These are phyloP conservation scores for Pentalonia nigronervosa DNA, from an alignment of 1,140 invertebrate species.

Conservation along the genomic window DNA sequence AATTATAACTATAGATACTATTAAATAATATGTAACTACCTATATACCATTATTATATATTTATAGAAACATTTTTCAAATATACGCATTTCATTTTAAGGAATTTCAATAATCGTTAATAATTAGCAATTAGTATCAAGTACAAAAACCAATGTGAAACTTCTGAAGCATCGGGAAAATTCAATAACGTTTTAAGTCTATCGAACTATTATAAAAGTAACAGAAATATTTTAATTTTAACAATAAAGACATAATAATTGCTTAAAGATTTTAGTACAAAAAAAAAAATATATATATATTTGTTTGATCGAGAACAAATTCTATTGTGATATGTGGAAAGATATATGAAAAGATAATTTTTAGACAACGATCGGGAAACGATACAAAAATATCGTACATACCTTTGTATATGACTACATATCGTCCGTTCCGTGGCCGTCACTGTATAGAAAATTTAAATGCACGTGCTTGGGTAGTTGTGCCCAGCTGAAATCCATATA, in stretches of 20 bases:
- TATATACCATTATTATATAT: background rate
- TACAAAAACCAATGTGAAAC: background rate
- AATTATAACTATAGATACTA: background rate
- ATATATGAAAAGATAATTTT: background rate
- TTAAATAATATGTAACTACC: background rate
- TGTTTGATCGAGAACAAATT: background rate
- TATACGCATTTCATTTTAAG: background rate
- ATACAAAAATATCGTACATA: background rate
- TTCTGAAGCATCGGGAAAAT: background rate
- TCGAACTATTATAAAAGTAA: background rate
- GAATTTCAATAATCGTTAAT: background rate
- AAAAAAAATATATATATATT: background rate
- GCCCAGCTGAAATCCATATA: background rate
- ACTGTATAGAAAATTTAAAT: constrained; percentile 15
- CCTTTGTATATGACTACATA: background rate
- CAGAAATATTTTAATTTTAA: no score
- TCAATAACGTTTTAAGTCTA: background rate
- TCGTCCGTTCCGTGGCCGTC: no score
- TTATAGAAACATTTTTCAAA: background rate
- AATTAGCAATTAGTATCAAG: background rate
- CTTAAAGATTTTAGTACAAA: background rate
- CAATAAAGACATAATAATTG: background rate
- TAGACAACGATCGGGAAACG: background rate
- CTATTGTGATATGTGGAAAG: background rate
- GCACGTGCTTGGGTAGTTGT: background rate